Conservation (phyloP, 2,888 invertebrate species). For the Drosophila affinis region DNA sequence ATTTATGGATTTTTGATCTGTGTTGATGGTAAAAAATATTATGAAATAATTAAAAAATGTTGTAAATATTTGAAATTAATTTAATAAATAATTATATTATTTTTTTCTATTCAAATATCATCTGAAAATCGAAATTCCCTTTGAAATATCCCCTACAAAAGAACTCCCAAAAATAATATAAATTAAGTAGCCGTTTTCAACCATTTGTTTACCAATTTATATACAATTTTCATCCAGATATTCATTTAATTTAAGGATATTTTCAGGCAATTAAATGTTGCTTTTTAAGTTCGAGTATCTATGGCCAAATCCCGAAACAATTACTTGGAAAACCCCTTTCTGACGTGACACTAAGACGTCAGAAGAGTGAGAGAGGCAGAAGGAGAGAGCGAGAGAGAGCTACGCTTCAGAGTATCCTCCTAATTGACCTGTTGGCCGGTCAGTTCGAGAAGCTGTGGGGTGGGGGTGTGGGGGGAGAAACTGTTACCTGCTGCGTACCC, state of each 20-base stretch:
- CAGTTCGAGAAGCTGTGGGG: constrained; percentile 23
- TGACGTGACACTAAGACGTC: not conserved
- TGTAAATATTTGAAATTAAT: no score
- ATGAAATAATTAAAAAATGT: no score
- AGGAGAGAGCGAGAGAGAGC: not conserved
- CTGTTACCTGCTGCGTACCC: constrained; percentile 47
- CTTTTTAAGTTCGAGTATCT: not conserved
- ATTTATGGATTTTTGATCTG: no score
- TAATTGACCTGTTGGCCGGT: constrained; percentile 61
- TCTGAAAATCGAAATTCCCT: not conserved
- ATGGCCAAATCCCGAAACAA: not conserved
- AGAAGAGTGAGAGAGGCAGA: not conserved
- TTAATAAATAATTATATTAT: no score
- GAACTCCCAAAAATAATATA: not conserved
- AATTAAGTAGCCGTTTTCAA: not conserved
- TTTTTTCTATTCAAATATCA: no score
- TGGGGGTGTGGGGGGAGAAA: constrained; percentile 1
- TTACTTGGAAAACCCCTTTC: not conserved
- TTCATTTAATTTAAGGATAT: not conserved
- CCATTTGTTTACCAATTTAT: not conserved
- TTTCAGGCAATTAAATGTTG: not conserved
- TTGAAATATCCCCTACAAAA: no score
- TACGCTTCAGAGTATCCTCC: not conserved
- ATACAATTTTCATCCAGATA: not conserved
- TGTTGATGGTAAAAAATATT: no score